A percentile compares a stretch with the other conserved stretches of the same genome.
phyloP scores from a whole-genome alignment of 2,888 invertebrate species.

The Laspeyria flexula region DNA sequence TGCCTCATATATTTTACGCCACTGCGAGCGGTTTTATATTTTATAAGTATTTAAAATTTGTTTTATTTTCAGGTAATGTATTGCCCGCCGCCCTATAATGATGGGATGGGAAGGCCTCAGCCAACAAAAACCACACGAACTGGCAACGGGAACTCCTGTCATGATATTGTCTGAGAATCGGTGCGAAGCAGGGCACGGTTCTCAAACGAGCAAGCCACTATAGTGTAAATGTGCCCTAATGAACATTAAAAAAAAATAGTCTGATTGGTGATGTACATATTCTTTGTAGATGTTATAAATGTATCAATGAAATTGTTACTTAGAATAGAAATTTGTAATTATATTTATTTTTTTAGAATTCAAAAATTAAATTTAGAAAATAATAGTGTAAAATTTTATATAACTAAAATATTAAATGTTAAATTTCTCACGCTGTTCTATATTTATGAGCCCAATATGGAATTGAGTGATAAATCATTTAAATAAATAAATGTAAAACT shows the following conservation, averaged over 20 bases:
- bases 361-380: neutral
- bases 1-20: too few relatives aligned
- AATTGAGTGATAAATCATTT: constrained; percentile 37
- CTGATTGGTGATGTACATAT: constrained; percentile 31
- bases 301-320: constrained; percentile 31
- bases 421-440: constrained; percentile 49
- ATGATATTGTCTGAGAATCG: constrained; percentile 83
- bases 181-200: constrained; percentile 66
- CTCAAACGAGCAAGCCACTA: constrained; percentile 66
- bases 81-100: constrained; percentile 82
- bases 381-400: neutral
- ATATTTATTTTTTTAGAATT: constrained; percentile 24
- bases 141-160: constrained; percentile 89
- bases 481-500: constrained; percentile 21
- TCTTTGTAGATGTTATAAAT: constrained; percentile 22
- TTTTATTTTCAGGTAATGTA: constrained; percentile 82
- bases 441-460: constrained; percentile 67
- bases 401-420: constrained; percentile 7
- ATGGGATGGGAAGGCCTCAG: constrained; percentile 78
- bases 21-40: too few relatives aligned
- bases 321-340: constrained; percentile 26
- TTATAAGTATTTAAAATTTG: too few relatives aligned
- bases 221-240: constrained; percentile 55
- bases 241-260: constrained; percentile 11
- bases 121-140: constrained; percentile 89